Conservation (phyloP, 2,888 invertebrate genomes). For the Trisateles emortualis region DNA sequence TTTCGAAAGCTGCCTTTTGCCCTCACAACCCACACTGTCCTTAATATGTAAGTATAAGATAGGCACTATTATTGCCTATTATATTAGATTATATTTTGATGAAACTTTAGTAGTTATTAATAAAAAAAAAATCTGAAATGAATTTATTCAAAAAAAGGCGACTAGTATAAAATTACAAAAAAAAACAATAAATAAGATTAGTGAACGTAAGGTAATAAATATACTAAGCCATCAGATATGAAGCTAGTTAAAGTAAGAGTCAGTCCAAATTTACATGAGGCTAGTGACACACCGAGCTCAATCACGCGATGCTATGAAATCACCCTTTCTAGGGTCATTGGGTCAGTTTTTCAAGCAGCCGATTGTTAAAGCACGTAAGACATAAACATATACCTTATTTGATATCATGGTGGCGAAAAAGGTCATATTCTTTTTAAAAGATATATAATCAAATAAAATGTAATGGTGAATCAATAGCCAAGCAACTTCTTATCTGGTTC, state of each 20-base stretch:
- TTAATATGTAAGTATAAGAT: too few species aligned
- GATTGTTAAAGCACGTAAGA: too few species aligned
- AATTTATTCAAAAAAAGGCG: not conserved
- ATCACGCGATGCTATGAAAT: slow-evolving; percentile 39
- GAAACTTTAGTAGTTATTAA: too few species aligned
- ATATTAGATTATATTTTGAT: too few species aligned
- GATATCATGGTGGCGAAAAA: too few species aligned
- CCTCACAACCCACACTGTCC: too few species aligned
- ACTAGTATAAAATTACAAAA: too few species aligned
- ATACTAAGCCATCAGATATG: slow-evolving; percentile 18
- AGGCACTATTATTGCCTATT: too few species aligned
- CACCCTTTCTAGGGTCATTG: slow-evolving; percentile 25
- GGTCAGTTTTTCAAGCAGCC: slow-evolving; percentile 25
- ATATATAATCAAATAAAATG: too few species aligned
- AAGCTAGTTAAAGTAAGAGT: slow-evolving; percentile 12
- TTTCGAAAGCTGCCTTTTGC: too few species aligned
- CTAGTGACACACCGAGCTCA: slow-evolving; percentile 36
- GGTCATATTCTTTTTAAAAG: too few species aligned
- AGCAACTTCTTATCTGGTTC: not conserved
- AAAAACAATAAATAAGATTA: slow-evolving; percentile 15
- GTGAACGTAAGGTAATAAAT: slow-evolving; percentile 10
- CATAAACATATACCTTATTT: too few species aligned
- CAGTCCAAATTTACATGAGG: slow-evolving; percentile 41
- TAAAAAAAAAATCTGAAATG: not conserved
- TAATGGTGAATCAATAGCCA: not conserved